Evolutionary conservation across 2,113 vertebrate genomes (phyloP).

Genomic region (Sardina pilchardus): DNA sequence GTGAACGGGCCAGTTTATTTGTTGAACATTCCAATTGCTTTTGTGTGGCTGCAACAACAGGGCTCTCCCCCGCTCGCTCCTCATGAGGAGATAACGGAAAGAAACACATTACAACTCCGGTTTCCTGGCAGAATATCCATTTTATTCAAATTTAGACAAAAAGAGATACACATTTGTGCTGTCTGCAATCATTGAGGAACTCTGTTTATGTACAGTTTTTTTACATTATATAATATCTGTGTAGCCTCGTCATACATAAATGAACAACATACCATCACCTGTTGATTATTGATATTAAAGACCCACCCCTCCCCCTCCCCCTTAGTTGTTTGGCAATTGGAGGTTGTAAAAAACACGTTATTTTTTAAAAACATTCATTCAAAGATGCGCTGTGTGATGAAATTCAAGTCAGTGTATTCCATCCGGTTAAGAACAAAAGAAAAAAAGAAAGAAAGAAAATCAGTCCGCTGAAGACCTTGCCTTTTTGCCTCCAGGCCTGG

Average conservation of each 20-base stretch:
- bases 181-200: constrained; percentile 68
- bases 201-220: constrained; percentile 71
- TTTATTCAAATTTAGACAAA: constrained; percentile 73
- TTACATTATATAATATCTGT: constrained; percentile 52
- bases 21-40: constrained; percentile 3
- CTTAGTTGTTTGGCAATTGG: constrained; percentile 53
- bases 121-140: constrained; percentile 75
- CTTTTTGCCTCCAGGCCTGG: constrained; percentile 15
- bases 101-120: constrained; percentile 14
- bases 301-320: constrained; percentile 37
- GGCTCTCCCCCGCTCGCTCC: not conserved
- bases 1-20: not conserved
- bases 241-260: constrained; percentile 60
- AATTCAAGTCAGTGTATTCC: constrained; percentile 70
- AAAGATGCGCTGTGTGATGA: constrained; percentile 63
- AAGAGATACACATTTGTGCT: constrained; percentile 77
- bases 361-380: constrained; percentile 75
- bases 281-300: constrained; percentile 66
- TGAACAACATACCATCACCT: constrained; percentile 58
- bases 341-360: constrained; percentile 60
- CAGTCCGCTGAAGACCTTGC: constrained; percentile 26
- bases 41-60: constrained; percentile 22
- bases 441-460: not conserved
- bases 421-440: constrained; percentile 31
- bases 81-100: constrained; percentile 25